Base-by-base conservation (phyloP, 2,888 invertebrate genomes). In the Lepeophtheirus nordmannii region DNA sequence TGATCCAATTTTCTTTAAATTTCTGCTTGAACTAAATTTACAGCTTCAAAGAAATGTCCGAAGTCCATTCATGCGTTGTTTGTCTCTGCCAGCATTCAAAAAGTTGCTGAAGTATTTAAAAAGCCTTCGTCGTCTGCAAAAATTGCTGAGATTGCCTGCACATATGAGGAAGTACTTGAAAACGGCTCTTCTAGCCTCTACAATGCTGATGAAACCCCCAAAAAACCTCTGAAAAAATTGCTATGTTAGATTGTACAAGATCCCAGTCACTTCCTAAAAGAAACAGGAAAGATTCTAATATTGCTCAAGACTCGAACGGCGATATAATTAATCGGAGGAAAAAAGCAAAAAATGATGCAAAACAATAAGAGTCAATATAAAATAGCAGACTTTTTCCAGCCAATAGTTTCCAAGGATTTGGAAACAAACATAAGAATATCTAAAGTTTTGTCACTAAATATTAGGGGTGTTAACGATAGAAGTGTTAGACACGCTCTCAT, bases 401-500 rank as follows among this genome's bases (percentile, higher is more conserved):
- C 41, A 41, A 41, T 41, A 41, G 41, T 41, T 14, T 41, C 41
- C 41, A 41, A 41, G 11, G 41, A 41, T 14, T 41, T 41, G 10
- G 41, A 11, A 41, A 14, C 41, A 41, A 41, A 41, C 41, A 41
- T 41, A 14, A 14, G 41, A 10, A 41, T 41, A 41, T 41, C 41
- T 11, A 41, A 41, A 41, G 14, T 11, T 11, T 41, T 41, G 14
- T 41, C 11, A 41, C 41, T 82, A n/a, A n/a, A 87, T 76, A 76
- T 88, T 87, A 7, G n/a, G n/a, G n/a, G n/a, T n/a, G n/a, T n/a
- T n/a, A n/a, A n/a, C n/a, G n/a, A n/a, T n/a, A n/a, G n/a, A n/a
- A n/a, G n/a, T n/a, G n/a, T n/a, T n/a, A n/a, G n/a, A n/a, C n/a
- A n/a, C n/a, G n/a, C n/a, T n/a, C n/a, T n/a, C n/a, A n/a, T n/a